phyloP scores from a whole-genome alignment of 1,140 invertebrate genomes.

The Drosophila dunni region DNA sequence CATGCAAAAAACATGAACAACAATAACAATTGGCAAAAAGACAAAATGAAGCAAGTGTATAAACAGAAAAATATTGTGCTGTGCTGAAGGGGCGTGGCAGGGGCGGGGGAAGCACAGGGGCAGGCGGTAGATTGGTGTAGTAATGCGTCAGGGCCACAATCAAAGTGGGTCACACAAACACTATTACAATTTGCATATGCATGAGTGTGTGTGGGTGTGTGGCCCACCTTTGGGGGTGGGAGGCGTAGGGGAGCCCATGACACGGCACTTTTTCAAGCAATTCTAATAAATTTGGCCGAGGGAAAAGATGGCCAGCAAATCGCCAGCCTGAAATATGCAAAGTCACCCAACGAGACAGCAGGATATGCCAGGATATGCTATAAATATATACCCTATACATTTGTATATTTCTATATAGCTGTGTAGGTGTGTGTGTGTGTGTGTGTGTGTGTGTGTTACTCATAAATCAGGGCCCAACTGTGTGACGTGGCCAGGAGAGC shows the following conservation, averaged over 20 bases:
- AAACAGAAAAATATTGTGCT: conserved; percentile 44
- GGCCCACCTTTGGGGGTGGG: too few relatives aligned
- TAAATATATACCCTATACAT: conserved; percentile 23
- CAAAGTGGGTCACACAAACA: conserved; percentile 73
- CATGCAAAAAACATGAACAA: conserved; percentile 73
- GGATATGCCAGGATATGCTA: conserved; percentile 40
- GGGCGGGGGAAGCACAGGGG: background rate
- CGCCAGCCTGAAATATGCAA: conserved; percentile 63
- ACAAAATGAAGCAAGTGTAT: conserved; percentile 50
- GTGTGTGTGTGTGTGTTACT: conserved; percentile 12
- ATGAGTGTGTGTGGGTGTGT: conserved; percentile 46
- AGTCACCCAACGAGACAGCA: conserved; percentile 53
- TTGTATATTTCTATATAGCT: conserved; percentile 25
- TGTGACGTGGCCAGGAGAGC: conserved; percentile 10
- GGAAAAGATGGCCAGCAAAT: conserved; percentile 21
- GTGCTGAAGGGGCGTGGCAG: background rate
- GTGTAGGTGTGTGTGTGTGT: conserved; percentile 10
- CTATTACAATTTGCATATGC: conserved; percentile 79
- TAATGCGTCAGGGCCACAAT: conserved; percentile 65
- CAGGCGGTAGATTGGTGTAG: conserved; percentile 14
- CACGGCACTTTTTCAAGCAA: conserved; percentile 71
- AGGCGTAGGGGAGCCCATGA: conserved; percentile 33
- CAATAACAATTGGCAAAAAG: conserved; percentile 48
- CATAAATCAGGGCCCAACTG: conserved; percentile 29
- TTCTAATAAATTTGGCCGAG: conserved; percentile 70